Evolutionary conservation across 2,113 vertebrate genomes (phyloP).

Genomic region (Dunckerocampus dactyliophorus): DNA sequence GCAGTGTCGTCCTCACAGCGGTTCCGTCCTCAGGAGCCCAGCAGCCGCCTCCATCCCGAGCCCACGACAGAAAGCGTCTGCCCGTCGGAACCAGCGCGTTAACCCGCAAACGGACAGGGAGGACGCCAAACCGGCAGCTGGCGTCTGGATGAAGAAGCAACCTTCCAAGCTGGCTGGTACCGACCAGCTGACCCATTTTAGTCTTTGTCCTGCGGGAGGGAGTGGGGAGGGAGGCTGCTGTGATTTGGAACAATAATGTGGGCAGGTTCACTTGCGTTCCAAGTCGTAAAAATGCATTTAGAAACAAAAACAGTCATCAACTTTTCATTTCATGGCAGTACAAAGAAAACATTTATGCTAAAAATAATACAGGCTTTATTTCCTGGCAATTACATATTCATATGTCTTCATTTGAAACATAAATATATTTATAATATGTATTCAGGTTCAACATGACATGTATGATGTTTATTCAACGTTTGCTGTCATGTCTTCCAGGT

Average conservation of each 20-base stretch:
- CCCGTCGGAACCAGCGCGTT: no score
- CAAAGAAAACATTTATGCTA: neutral
- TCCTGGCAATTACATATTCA: neutral
- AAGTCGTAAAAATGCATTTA: no score
- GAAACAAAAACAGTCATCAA: no score
- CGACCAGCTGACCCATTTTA: constrained; percentile 68
- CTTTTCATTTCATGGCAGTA: no score
- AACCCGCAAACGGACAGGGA: neutral
- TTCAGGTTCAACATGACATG: no score
- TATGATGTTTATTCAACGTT: no score
- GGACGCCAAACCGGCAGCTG: neutral
- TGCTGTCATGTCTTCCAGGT: no score
- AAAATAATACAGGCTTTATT: neutral
- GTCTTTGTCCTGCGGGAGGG: constrained; percentile 68
- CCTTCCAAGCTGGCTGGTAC: constrained; percentile 31
- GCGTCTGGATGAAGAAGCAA: constrained; percentile 11
- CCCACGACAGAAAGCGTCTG: no score
- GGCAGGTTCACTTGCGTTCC: neutral
- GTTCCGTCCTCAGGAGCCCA: no score
- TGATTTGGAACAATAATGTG: neutral
- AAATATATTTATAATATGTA: neutral
- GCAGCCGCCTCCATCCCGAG: no score
- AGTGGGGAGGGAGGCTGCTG: constrained; percentile 5
- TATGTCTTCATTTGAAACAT: neutral
- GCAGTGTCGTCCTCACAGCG: no score